These are phyloP conservation scores for Menidia menidia DNA, from an alignment of 2,797 vertebrate genomes.

Conservation along the genomic window DNA sequence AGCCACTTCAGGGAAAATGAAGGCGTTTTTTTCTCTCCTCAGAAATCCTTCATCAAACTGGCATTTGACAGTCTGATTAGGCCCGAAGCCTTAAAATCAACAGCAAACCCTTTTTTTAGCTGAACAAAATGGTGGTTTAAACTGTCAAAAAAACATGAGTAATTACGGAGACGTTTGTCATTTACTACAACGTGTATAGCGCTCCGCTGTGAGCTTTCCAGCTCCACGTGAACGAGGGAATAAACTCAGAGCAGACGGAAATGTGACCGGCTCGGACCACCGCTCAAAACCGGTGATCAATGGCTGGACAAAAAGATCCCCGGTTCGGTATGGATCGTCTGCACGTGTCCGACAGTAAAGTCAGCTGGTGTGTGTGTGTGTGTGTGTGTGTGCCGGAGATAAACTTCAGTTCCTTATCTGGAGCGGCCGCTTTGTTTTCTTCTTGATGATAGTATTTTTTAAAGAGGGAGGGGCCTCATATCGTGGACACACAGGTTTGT, in stretches of 20 bases:
- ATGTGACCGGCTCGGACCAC: conserved; percentile 25
- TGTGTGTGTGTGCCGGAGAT: conserved; percentile 62
- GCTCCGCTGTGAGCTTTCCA: conserved; percentile 2
- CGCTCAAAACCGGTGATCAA: conserved; percentile 68
- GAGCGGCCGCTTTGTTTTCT: background rate
- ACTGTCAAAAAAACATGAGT: background rate
- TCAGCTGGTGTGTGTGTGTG: conserved; percentile 18
- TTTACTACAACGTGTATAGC: too few relatives aligned
- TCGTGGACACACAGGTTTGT: background rate
- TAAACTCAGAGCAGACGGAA: conserved; percentile 17
- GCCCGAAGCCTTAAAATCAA: too few relatives aligned
- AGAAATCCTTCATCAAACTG: background rate
- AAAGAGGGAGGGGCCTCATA: background rate
- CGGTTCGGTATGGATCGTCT: background rate
- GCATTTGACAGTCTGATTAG: background rate
- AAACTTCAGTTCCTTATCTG: conserved; percentile 73
- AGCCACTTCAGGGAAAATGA: background rate
- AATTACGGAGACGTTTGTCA: background rate
- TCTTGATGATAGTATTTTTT: conserved; percentile 13
- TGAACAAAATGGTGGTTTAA: background rate
- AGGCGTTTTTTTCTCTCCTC: too few relatives aligned
- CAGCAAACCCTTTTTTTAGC: background rate
- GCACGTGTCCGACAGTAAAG: background rate
- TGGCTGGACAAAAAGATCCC: conserved; percentile 60
- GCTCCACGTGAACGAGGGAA: background rate